Base-by-base conservation (phyloP, 2,888 invertebrate genomes). In the Mayetiola destructor region DNA sequence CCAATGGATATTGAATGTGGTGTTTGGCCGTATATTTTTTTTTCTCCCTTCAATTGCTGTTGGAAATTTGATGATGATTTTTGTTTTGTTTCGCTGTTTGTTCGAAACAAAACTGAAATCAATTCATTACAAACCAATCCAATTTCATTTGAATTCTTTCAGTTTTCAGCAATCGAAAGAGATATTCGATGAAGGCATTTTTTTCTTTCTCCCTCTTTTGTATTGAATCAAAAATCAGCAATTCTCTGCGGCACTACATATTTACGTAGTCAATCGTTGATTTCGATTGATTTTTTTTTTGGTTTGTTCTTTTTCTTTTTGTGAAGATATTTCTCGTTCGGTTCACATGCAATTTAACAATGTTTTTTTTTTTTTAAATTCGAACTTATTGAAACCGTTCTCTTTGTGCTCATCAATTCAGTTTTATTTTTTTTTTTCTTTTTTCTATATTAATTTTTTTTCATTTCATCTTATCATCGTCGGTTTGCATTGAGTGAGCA, bases 101-200 rank as follows among this genome's bases (percentile, higher is more conserved):
- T 3, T n/a, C 27, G 3, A 27, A 14, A 27, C 6, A 5, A 48
- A 48, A 27, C n/a, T 48, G n/a, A 48, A 20, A 27, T 27, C 48
- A 48, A 48, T 48, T 27, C 48, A 48, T n/a, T 48, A n/a, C 27
- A 42, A 42, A 42, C 42, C 42, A 42, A 42, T 48, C 48, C 27
- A 23, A 27, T 48, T 48, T 48, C 27, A 48, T 48, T 27, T 48
- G 48, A 42, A 23, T n/a, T 1, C 16, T 4, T n/a, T 14, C 48
- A 48, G 27, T 48, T 48, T n/a, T n/a, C 48, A 48, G n/a, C n/a
- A n/a, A n/a, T n/a, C n/a, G n/a, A n/a, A n/a, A n/a, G n/a, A n/a
- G n/a, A n/a, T n/a, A n/a, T n/a, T n/a, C n/a, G n/a, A n/a, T n/a
- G n/a, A n/a, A n/a, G n/a, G n/a, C n/a, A n/a, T n/a, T n/a, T n/a